Conservation (phyloP, 2,797 vertebrate species). For the Cuculus canorus region DNA sequence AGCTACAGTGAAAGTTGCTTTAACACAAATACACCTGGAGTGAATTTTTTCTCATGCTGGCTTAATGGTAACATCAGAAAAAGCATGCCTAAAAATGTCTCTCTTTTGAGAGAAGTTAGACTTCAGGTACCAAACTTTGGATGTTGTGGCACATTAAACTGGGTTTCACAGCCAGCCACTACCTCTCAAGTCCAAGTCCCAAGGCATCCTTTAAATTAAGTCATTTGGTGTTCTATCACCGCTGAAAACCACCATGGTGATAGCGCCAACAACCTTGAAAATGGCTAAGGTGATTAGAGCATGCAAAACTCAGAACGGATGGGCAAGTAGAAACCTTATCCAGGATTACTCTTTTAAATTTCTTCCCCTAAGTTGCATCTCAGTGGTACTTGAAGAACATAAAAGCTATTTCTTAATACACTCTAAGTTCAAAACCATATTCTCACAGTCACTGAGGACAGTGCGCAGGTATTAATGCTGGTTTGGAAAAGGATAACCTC, state of each 20-base stretch:
- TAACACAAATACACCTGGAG: neutral
- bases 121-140: neutral
- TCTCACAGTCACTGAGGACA: neutral
- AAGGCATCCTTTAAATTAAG: neutral
- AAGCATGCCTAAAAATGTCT: neutral
- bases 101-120: neutral
- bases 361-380: fast-evolving
- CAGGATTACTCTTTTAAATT: neutral
- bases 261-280: neutral
- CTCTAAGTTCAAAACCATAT: neutral
- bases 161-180: neutral
- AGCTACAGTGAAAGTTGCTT: neutral
- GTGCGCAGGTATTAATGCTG: neutral
- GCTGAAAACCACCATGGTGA: neutral
- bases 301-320: neutral
- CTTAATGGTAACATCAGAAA: neutral
- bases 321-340: neutral
- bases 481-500: neutral
- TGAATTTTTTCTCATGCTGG: neutral
- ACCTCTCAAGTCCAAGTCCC: neutral
- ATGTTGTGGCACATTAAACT: neutral
- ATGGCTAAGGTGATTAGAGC: neutral
- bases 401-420: neutral
- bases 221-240: neutral
- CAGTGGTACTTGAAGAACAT: neutral